Evolutionary conservation across 2,797 vertebrate species (phyloP), one percentile per base, ranked within the genome.

Genomic region (Morelia viridis): DNA sequence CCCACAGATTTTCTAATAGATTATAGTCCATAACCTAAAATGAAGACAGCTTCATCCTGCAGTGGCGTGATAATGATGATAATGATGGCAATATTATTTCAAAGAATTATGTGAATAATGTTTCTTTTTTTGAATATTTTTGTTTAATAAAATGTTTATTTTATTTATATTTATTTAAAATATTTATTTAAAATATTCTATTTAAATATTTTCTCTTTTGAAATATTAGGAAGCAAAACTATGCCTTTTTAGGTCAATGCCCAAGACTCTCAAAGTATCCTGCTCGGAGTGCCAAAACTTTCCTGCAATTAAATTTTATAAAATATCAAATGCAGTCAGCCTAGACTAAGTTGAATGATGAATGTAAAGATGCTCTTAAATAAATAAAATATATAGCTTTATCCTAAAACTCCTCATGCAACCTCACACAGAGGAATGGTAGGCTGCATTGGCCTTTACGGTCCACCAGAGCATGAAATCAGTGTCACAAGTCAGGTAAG

Each of bases 401-500:
- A 46, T 68, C 89, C 92, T 76, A 86, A 89, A 8, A 85, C 26
- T 26, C 19, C 50, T 89, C 88, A 60, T 53, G 35, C 91, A 91
- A 93, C 91, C 68, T 85, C 80, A 35, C 91, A 41, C 92, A 94
- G 88, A 91, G 86, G 90, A 96, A 93, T 91, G 28, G 93, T 89
- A 60, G 2, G 1, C n/a, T 57, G 28, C 28, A 24, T 93, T 91
- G 94, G 94, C 65, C 93, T 95, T 96, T 95, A 93, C 88, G 92
- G 80, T 93, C 92, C 93, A 93, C 65, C 15, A 61, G 93, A 95
- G 95, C 94, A 94, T 93, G 76, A 95, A 95, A 94, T 94, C 91
- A 93, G 87, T 93, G 91, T 80, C 60, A 93, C 62, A 35, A 91
- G 57, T 94, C 93, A 94, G 3, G 90, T 88, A 85, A 92, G 92